phyloP scores from a whole-genome alignment of 2,797 vertebrate species.

The Agapornis canus region DNA sequence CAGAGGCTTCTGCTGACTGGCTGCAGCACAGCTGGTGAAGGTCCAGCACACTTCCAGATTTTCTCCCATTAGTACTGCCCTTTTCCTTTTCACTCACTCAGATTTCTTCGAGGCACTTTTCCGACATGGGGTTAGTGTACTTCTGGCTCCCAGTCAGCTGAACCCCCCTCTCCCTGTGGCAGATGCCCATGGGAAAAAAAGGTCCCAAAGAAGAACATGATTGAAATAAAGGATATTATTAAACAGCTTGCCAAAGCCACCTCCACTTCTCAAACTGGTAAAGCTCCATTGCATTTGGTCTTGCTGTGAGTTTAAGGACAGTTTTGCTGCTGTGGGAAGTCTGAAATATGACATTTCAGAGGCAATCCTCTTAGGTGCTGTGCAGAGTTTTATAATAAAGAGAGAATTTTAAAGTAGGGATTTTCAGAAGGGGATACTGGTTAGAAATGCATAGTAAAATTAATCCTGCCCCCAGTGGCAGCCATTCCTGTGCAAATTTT shows the following conservation, averaged over 20 bases:
- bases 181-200: background rate
- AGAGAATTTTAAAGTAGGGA: background rate
- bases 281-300: background rate
- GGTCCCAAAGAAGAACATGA: background rate
- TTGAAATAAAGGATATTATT: background rate
- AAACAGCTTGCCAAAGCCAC: background rate
- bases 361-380: background rate
- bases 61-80: background rate
- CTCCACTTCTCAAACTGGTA: background rate
- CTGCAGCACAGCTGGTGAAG: background rate
- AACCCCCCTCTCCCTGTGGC: background rate
- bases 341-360: background rate
- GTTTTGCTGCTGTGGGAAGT: background rate
- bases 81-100: background rate
- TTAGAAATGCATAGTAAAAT: background rate
- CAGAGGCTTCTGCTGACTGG: background rate
- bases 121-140: background rate
- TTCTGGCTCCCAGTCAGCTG: background rate
- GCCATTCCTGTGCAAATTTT: background rate
- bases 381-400: background rate
- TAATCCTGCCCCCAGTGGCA: background rate
- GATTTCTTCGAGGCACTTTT: background rate
- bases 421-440: background rate
- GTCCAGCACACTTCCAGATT: background rate
- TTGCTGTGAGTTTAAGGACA: background rate